phyloP scores from a whole-genome alignment of 2,113 vertebrate species.

The Alces alces region DNA sequence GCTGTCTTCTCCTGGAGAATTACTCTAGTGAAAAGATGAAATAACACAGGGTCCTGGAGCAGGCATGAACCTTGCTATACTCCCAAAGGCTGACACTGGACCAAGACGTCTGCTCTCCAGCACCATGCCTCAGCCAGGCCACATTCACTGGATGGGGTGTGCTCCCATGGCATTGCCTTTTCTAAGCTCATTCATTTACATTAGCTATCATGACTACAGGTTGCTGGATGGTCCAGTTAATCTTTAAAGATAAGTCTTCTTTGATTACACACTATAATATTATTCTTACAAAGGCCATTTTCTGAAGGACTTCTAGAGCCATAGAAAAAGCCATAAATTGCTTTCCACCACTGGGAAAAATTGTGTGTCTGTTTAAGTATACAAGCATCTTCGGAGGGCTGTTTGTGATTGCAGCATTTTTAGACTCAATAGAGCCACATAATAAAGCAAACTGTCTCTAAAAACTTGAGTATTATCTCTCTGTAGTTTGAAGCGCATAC shows the following conservation, averaged over 20 bases:
- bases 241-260: conserved; percentile 33
- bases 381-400: conserved; percentile 47
- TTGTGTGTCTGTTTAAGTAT: conserved; percentile 43
- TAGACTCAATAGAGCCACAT: conserved; percentile 40
- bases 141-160: not conserved
- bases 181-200: not conserved
- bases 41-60: no score
- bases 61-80: not conserved
- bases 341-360: conserved; percentile 46
- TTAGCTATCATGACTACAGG: not conserved
- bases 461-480: conserved; percentile 15
- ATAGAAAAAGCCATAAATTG: conserved; percentile 47
- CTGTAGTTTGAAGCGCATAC: conserved; percentile 30
- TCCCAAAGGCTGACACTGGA: not conserved
- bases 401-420: conserved; percentile 59
- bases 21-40: not conserved
- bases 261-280: not conserved
- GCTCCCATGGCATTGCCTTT: not conserved
- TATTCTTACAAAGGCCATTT: conserved; percentile 44
- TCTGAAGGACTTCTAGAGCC: conserved; percentile 45
- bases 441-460: conserved; percentile 54
- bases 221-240: not conserved
- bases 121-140: not conserved
- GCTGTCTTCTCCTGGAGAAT: not conserved
- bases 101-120: not conserved